Conservation (phyloP, 2,113 vertebrate species). For the Orthonyx spaldingii region DNA sequence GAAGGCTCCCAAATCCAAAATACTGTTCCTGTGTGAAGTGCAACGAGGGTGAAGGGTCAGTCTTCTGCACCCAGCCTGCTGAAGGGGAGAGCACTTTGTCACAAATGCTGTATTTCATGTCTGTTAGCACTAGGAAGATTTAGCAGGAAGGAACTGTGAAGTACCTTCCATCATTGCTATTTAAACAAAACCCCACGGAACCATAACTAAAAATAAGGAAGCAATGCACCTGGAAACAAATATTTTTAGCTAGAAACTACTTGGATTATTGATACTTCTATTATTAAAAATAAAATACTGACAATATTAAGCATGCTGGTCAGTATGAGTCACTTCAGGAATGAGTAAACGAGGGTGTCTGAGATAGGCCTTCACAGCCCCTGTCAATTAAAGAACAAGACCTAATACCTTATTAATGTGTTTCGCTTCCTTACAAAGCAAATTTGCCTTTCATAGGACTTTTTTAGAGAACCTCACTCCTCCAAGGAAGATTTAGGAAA, state of each 20-base stretch:
- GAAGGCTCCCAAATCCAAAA: background rate
- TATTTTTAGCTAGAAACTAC: background rate
- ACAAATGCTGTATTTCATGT: background rate
- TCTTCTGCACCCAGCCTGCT: background rate
- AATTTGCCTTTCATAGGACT: background rate
- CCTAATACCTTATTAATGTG: background rate
- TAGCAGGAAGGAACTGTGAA: background rate
- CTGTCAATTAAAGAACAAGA: background rate
- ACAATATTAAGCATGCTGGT: background rate
- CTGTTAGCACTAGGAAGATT: background rate
- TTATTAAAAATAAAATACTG: background rate
- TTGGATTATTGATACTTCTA: background rate
- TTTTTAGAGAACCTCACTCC: background rate
- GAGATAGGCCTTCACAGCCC: rapidly evolving
- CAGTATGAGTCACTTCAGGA: background rate
- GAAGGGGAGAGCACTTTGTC: background rate
- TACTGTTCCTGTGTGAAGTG: background rate
- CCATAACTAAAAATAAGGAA: background rate
- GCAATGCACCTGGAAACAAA: background rate
- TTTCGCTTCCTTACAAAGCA: background rate
- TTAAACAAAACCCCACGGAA: background rate
- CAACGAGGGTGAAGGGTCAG: background rate
- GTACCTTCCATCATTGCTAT: background rate
- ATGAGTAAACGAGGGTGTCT: background rate
- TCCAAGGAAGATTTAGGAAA: background rate